Conservation (phyloP, 2,113 vertebrate genomes). For the Leptodactylus fuscus region DNA sequence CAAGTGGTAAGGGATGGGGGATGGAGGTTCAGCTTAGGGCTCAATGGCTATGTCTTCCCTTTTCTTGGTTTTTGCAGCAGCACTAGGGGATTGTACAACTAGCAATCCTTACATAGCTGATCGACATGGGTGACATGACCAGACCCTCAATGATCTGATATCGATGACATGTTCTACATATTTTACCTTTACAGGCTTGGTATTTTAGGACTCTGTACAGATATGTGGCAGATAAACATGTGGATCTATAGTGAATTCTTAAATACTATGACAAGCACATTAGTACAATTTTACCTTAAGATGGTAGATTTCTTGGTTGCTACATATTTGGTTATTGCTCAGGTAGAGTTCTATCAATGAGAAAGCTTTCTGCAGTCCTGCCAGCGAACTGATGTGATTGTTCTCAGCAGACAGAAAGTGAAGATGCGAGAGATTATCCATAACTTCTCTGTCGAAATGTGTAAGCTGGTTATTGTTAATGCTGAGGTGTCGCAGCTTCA, state of each 20-base stretch:
- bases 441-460: constrained; percentile 71
- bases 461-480: constrained; percentile 82
- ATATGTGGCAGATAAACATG: neutral
- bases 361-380: constrained; percentile 76
- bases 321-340: constrained; percentile 80
- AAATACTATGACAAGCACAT: neutral
- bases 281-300: constrained; percentile 75
- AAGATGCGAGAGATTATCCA: constrained; percentile 79
- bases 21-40: no score
- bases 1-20: no score
- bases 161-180: no score
- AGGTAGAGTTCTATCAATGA: constrained; percentile 84
- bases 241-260: neutral
- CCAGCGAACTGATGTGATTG: constrained; percentile 80
- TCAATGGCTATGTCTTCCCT: no score
- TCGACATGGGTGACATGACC: no score
- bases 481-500: constrained; percentile 77
- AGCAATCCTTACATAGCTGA: no score
- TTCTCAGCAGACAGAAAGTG: constrained; percentile 83
- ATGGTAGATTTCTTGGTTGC: constrained; percentile 80
- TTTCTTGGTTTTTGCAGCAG: no score
- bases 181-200: no score
- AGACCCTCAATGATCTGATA: no score
- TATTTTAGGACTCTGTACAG: no score
- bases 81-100: no score